These are phyloP conservation scores for Ceratina calcarata DNA, from an alignment of 1,140 invertebrate genomes.

Conservation along the genomic window DNA sequence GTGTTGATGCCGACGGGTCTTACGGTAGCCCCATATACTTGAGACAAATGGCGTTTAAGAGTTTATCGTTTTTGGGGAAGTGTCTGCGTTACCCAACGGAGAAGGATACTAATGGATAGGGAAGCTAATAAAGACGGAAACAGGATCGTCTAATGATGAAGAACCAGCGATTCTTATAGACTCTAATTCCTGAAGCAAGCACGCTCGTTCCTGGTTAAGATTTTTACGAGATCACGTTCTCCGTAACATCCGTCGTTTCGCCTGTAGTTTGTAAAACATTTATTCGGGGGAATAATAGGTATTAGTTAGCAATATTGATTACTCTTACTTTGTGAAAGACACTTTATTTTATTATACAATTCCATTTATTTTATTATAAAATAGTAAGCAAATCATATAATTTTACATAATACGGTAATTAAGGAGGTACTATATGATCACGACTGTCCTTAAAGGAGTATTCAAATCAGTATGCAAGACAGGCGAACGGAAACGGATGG, in stretches of 20 bases:
- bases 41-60: slow-evolving; percentile 67
- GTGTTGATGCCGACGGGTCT: slow-evolving; percentile 63
- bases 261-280: too few relatives aligned
- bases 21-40: slow-evolving; percentile 64
- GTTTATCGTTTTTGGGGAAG: slow-evolving; percentile 43
- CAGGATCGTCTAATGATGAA: slow-evolving; percentile 39
- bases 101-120: slow-evolving; percentile 31
- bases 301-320: too few relatives aligned
- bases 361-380: too few relatives aligned
- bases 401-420: background rate
- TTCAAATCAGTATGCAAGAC: slow-evolving; percentile 13
- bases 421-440: too few relatives aligned
- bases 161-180: slow-evolving; percentile 7
- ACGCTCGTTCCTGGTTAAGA: slow-evolving; percentile 68
- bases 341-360: too few relatives aligned
- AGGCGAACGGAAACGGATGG: background rate
- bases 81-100: slow-evolving; percentile 14
- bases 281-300: too few relatives aligned
- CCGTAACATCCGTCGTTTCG: too few relatives aligned
- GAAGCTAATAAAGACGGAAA: slow-evolving; percentile 41
- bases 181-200: background rate
- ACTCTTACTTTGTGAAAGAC: too few relatives aligned
- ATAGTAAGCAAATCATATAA: background rate
- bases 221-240: slow-evolving; percentile 76
- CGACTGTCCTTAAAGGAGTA: slow-evolving; percentile 1